A percentile compares a stretch with the other conserved stretches of the same genome.
phyloP scores from a whole-genome alignment of 2,888 invertebrate genomes.

The Drosophila barbarae region DNA sequence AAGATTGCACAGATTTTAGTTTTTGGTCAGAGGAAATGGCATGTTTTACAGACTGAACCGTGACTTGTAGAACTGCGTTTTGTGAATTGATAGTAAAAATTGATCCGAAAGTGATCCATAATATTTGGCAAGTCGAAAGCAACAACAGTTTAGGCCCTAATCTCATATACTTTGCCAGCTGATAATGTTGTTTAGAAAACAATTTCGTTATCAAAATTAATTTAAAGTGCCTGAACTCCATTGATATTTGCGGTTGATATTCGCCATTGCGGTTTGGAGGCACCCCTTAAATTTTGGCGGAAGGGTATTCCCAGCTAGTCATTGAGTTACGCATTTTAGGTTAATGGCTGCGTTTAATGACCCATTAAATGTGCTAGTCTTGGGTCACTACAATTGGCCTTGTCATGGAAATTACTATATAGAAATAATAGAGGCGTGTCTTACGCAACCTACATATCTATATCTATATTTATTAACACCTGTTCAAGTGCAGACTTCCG shows the following conservation, averaged over 20 bases:
- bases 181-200: conserved; percentile 27
- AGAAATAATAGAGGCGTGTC: conserved; percentile 5
- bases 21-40: background rate
- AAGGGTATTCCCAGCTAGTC: conserved; percentile 10
- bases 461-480: conserved; percentile 20
- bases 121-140: background rate
- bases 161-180: background rate
- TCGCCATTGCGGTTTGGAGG: conserved; percentile 3
- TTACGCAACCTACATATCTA: background rate
- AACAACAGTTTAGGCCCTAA: background rate
- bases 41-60: background rate
- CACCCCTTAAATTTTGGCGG: background rate
- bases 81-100: conserved; percentile 1
- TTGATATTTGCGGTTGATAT: conserved; percentile 19
- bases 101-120: background rate
- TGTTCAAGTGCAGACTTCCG: conserved; percentile 20
- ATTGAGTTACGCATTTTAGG: background rate
- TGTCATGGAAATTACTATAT: background rate
- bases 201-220: conserved; percentile 12
- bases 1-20: conserved; percentile 12
- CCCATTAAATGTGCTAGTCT: conserved; percentile 3
- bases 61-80: conserved; percentile 9
- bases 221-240: conserved; percentile 8
- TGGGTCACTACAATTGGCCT: conserved; percentile 1
- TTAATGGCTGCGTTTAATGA: background rate